Evolutionary conservation across 2,797 vertebrate genomes (phyloP).

Genomic region (Pipistrellus nathusii): DNA sequence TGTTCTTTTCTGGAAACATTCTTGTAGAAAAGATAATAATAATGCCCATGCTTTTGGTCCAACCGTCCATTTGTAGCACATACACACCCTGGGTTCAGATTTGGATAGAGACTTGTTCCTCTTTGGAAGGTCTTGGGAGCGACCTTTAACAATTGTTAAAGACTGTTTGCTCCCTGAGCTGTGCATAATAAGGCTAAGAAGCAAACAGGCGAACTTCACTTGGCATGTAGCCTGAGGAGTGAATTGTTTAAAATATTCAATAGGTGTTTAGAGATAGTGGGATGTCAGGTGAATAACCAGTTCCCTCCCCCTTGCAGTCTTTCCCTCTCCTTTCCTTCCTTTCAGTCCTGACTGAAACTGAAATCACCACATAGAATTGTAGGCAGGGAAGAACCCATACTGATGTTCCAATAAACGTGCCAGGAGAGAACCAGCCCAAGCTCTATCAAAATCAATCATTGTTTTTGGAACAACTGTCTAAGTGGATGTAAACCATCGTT

Average conservation of each 20-base stretch:
- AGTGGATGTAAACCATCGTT: neutral
- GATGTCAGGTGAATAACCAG: slow-evolving; percentile 26
- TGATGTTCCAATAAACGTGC: neutral
- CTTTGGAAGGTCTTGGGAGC: neutral
- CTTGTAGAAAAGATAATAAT: slow-evolving; percentile 24
- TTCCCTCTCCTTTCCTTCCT: too few species aligned
- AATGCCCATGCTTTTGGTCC: neutral
- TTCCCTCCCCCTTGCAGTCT: neutral
- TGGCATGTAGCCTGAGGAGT: slow-evolving; percentile 2
- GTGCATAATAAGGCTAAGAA: slow-evolving; percentile 29
- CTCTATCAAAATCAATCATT: neutral
- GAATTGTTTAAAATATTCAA: slow-evolving; percentile 29
- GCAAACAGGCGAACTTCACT: neutral
- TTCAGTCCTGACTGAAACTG: neutral
- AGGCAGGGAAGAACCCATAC: neutral
- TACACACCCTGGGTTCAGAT: slow-evolving; percentile 2
- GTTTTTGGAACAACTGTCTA: neutral
- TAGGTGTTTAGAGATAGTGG: neutral
- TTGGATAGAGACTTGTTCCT: slow-evolving; percentile 14
- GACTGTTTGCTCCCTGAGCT: neutral
- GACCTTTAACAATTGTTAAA: slow-evolving; percentile 20
- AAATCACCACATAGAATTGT: neutral
- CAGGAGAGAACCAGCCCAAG: neutral
- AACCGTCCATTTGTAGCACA: neutral
- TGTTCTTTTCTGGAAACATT: slow-evolving; percentile 1